phyloP scores from a whole-genome alignment of 30 jellyfish, hydroid and myxozoan genomes.

The Haliclystus octoradiatus region DNA sequence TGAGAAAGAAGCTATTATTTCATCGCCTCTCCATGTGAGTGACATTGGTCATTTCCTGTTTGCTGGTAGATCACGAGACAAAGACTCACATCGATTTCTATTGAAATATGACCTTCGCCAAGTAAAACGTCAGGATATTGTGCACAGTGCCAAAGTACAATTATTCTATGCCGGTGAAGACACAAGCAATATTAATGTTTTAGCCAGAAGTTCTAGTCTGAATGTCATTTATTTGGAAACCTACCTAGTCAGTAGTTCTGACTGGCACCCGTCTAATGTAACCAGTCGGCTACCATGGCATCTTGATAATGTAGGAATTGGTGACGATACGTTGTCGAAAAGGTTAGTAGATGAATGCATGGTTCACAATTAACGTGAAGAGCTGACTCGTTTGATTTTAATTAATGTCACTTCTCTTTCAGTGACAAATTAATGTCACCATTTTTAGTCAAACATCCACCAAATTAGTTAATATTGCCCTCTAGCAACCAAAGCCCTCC shows the following conservation, averaged over 20 bases:
- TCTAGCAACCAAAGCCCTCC: too few relatives aligned
- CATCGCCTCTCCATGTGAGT: constrained; percentile 31
- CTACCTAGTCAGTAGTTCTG: constrained; percentile 42
- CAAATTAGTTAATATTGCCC: too few relatives aligned
- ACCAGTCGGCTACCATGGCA: constrained; percentile 83
- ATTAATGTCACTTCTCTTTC: too few relatives aligned
- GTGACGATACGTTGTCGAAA: constrained; percentile 44
- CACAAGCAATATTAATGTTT: too few relatives aligned
- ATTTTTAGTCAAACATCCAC: too few relatives aligned
- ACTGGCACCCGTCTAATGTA: constrained; percentile 48
- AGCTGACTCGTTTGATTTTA: too few relatives aligned
- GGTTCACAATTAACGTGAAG: too few relatives aligned
- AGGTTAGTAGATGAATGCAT: too few relatives aligned
- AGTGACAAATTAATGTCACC: too few relatives aligned
- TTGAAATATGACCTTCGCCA: constrained; percentile 39
- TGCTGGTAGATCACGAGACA: constrained; percentile 46
- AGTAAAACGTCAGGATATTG: constrained; percentile 25
- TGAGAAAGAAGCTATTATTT: constrained; percentile 42
- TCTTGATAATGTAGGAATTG: constrained; percentile 45
- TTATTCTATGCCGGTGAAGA: constrained; percentile 35
- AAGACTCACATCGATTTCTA: constrained; percentile 42
- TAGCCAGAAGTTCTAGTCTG: constrained; percentile 9
- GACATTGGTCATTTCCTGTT: constrained; percentile 34
- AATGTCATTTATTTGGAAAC: constrained; percentile 20
- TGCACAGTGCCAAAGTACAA: constrained; percentile 59